A percentile compares a stretch with the other conserved stretches of the same genome.
Conservation (phyloP, 2,888 invertebrate genomes). For the Agrilus biguttatus region DNA sequence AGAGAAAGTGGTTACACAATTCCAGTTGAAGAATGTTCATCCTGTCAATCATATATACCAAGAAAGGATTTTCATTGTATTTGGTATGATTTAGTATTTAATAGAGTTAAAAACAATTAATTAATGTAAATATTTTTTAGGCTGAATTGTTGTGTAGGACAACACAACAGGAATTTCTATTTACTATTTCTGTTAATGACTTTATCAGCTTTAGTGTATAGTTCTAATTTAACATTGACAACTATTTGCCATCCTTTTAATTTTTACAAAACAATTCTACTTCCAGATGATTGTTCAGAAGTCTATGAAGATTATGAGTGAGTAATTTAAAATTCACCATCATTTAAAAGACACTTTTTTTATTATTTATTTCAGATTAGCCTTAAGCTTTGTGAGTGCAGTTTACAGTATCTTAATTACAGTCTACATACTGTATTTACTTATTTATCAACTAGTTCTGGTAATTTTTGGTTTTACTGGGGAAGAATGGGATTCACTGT, state of each 20-base stretch:
- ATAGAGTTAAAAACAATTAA: not conserved
- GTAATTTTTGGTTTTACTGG: too few species aligned
- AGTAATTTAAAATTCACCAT: constrained; percentile 23
- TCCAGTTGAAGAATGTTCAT: constrained; percentile 53
- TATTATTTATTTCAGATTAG: constrained; percentile 7
- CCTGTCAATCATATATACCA: constrained; percentile 70
- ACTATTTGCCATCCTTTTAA: constrained; percentile 74
- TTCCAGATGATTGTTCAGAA: constrained; percentile 75
- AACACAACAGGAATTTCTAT: constrained; percentile 64
- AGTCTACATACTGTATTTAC: not conserved
- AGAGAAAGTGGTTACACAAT: constrained; percentile 35
- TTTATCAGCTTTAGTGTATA: constrained; percentile 52
- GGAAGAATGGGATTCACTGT: too few species aligned
- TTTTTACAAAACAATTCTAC: constrained; percentile 48
- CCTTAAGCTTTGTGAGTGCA: constrained; percentile 10
- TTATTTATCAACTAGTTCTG: too few species aligned
- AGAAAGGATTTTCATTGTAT: constrained; percentile 68
- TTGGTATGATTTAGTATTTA: constrained; percentile 38
- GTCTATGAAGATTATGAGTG: constrained; percentile 68
- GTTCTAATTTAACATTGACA: constrained; percentile 68
- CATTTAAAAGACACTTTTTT: not conserved
- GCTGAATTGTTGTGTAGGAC: constrained; percentile 75
- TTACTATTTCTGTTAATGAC: constrained; percentile 51
- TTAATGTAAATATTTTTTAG: constrained; percentile 30
- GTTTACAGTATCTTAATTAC: constrained; percentile 8